Conservation (phyloP, 2,888 invertebrate genomes). For the Megaustenia siamemsis region DNA sequence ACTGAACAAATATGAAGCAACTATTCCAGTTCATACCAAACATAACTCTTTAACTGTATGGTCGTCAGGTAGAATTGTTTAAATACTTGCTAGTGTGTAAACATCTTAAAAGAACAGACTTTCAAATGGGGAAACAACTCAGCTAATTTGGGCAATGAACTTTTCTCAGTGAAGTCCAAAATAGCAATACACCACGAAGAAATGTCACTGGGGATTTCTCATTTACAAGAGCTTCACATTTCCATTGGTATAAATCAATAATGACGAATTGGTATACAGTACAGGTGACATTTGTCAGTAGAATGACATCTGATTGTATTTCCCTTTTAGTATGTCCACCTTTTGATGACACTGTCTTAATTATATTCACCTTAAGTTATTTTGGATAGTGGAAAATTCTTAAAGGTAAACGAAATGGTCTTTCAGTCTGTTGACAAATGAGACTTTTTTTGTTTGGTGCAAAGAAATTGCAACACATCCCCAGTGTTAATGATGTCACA, state of each 20-base stretch:
- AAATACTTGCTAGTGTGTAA: neutral
- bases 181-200: neutral
- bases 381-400: neutral
- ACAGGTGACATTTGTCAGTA: neutral
- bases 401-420: neutral
- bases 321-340: neutral
- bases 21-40: too few species aligned
- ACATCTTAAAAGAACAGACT: neutral
- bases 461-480: neutral
- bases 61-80: neutral
- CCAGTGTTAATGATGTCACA: neutral
- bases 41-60: neutral
- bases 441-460: neutral
- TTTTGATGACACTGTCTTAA: neutral
- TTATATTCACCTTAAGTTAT: neutral
- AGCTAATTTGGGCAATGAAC: neutral
- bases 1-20: too few species aligned
- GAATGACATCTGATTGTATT: neutral
- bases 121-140: neutral
- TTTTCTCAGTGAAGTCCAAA: neutral
- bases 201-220: neutral
- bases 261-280: neutral
- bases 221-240: neutral
- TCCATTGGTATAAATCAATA: neutral
- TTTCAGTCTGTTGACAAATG: neutral